These are phyloP conservation scores for Morpho deidamia DNA, from an alignment of 2,888 invertebrate species.

Conservation along the genomic window DNA sequence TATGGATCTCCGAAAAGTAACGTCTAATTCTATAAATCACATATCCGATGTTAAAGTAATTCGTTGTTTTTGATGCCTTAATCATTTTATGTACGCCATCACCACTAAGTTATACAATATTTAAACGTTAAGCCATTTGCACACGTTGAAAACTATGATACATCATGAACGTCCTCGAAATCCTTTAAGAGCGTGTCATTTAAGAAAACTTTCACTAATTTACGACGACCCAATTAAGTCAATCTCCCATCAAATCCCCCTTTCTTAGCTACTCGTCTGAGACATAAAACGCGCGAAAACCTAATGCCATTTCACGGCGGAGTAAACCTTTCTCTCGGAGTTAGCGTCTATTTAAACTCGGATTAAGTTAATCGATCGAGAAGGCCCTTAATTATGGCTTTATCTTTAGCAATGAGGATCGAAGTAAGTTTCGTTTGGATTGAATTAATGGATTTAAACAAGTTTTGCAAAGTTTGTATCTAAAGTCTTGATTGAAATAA, in stretches of 20 bases:
- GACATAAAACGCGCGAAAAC: conserved; percentile 74
- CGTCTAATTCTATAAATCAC: too few species aligned
- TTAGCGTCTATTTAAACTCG: conserved; percentile 77
- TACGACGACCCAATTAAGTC: conserved; percentile 71
- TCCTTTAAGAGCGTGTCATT: conserved; percentile 58
- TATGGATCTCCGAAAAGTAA: too few species aligned
- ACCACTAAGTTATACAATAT: too few species aligned
- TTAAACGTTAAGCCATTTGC: too few species aligned
- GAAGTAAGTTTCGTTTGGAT: conserved; percentile 58
- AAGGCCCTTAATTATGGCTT: conserved; percentile 77
- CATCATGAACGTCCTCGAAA: too few species aligned
- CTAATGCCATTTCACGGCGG: conserved; percentile 78
- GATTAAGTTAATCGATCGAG: conserved; percentile 77
- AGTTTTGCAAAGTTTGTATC: conserved; percentile 2
- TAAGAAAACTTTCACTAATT: conserved; percentile 68
- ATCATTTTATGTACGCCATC: too few species aligned
- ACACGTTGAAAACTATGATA: too few species aligned
- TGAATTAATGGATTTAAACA: conserved; percentile 43
- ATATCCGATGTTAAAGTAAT: too few species aligned
- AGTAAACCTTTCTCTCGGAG: conserved; percentile 76
- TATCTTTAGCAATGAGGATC: conserved; percentile 68
- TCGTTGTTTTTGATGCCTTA: too few species aligned
- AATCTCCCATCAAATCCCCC: conserved; percentile 72
- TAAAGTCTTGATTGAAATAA: background rate
- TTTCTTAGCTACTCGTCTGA: conserved; percentile 70